Percentiles rank a stretch among this genome's conserved stretches.
phyloP scores from a whole-genome alignment of 2,797 vertebrate species.

The Poecilia velifera region DNA sequence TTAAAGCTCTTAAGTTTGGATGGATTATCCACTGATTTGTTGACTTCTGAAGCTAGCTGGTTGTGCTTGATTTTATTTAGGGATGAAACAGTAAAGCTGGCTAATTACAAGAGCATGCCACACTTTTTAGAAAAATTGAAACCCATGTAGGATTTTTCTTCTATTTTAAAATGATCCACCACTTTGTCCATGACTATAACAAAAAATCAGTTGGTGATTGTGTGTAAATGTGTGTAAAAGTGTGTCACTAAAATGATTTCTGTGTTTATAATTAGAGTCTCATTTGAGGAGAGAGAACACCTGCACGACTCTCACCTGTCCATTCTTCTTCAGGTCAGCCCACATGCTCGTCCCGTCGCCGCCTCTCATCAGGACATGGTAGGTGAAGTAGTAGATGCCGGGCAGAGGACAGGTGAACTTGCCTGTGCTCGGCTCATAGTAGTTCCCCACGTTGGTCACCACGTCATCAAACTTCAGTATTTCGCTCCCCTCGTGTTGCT shows the following conservation, averaged over 20 bases:
- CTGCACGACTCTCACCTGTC: conserved; percentile 82
- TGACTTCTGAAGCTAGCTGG: not conserved
- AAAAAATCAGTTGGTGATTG: conserved; percentile 1
- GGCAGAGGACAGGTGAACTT: conserved; percentile 93
- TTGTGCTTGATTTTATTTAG: not conserved
- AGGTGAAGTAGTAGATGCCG: conserved; percentile 92
- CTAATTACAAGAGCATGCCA: not conserved
- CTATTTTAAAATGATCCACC: not conserved
- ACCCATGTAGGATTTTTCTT: not conserved
- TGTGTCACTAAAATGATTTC: not conserved
- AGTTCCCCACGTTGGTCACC: conserved; percentile 93
- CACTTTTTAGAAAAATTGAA: not conserved
- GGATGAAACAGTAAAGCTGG: not conserved
- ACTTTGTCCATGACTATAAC: not conserved
- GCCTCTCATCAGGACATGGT: conserved; percentile 92
- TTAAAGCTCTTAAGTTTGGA: not conserved
- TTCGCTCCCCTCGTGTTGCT: conserved; percentile 89
- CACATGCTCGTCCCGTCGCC: conserved; percentile 91
- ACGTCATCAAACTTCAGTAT: conserved; percentile 93
- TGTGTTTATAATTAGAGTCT: not conserved
- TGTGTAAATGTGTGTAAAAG: not conserved
- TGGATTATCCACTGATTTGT: not conserved
- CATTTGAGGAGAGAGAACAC: not conserved
- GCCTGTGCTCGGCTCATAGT: conserved; percentile 91
- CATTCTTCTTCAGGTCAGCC: conserved; percentile 92